phyloP scores from a whole-genome alignment of 2,888 invertebrate species.

The Eupithecia tripunctaria region DNA sequence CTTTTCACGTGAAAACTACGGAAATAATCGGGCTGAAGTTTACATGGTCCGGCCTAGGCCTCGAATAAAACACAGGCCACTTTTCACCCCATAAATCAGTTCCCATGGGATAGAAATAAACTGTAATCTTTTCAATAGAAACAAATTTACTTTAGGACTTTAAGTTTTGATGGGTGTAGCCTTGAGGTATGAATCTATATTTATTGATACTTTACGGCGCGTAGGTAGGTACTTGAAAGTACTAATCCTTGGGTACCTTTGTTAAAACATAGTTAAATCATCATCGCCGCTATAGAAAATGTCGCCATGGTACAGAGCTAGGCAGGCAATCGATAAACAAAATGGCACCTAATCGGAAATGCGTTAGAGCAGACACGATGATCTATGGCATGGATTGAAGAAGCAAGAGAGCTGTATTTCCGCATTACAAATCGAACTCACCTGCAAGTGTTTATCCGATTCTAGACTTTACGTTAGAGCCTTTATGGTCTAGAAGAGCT shows the following conservation, averaged over 20 bases:
- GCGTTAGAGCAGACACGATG: background rate
- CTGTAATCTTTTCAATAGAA: too few species aligned
- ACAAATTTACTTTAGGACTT: background rate
- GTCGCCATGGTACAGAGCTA: slow-evolving; percentile 24
- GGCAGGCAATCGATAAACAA: slow-evolving; percentile 3
- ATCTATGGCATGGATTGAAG: background rate
- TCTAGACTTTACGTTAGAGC: slow-evolving; percentile 12
- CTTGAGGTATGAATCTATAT: background rate
- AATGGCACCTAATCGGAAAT: background rate
- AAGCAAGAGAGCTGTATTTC: slow-evolving; percentile 1
- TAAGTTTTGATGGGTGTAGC: background rate
- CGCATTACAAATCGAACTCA: slow-evolving; percentile 1
- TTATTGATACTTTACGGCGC: background rate
- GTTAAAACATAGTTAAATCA: background rate
- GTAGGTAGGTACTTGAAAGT: background rate
- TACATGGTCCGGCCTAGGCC: too few species aligned
- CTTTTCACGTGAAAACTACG: too few species aligned
- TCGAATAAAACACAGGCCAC: too few species aligned
- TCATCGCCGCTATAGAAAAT: background rate
- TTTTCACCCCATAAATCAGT: too few species aligned
- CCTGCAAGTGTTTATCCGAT: slow-evolving; percentile 14
- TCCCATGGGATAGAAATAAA: too few species aligned
- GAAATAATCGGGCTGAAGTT: too few species aligned
- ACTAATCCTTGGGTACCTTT: background rate
- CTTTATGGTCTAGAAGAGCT: slow-evolving; percentile 18